These are phyloP conservation scores for Rhagoletis pomonella DNA, from an alignment of 1,140 invertebrate species.

Conservation along the genomic window DNA sequence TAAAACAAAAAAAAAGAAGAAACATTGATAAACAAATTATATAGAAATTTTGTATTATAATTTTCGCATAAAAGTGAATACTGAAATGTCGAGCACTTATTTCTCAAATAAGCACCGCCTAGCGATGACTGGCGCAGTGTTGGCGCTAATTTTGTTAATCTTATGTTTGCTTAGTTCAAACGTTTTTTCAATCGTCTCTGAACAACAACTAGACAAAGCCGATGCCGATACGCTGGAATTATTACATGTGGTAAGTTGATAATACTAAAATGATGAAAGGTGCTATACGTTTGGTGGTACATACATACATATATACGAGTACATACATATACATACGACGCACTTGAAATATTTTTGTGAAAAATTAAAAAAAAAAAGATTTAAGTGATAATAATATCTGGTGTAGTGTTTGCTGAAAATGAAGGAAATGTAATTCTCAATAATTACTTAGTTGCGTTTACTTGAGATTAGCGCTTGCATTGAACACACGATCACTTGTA, in stretches of 20 bases:
- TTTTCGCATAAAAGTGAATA: conserved; percentile 51
- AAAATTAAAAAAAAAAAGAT: too few species aligned
- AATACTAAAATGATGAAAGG: too few species aligned
- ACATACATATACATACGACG: too few species aligned
- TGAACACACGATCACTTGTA: too few species aligned
- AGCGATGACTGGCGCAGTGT: conserved; percentile 67
- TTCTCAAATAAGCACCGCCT: conserved; percentile 70
- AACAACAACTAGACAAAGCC: conserved; percentile 13
- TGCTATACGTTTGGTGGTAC: too few species aligned
- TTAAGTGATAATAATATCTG: too few species aligned
- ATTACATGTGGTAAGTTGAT: conserved; percentile 69
- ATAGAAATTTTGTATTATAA: conserved; percentile 31
- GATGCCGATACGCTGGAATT: conserved; percentile 70
- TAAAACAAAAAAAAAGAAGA: not conserved
- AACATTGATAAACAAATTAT: conserved; percentile 39
- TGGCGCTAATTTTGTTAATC: conserved; percentile 66
- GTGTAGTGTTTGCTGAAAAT: too few species aligned
- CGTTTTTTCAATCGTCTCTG: conserved; percentile 61
- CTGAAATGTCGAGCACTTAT: conserved; percentile 69
- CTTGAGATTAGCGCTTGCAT: too few species aligned
- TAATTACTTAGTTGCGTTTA: too few species aligned
- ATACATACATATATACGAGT: too few species aligned
- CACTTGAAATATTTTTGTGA: too few species aligned
- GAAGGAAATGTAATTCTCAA: too few species aligned
- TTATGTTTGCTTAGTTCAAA: conserved; percentile 66